These are phyloP conservation scores for Halesus radiatus DNA, from an alignment of 1,140 invertebrate species.

Conservation along the genomic window DNA sequence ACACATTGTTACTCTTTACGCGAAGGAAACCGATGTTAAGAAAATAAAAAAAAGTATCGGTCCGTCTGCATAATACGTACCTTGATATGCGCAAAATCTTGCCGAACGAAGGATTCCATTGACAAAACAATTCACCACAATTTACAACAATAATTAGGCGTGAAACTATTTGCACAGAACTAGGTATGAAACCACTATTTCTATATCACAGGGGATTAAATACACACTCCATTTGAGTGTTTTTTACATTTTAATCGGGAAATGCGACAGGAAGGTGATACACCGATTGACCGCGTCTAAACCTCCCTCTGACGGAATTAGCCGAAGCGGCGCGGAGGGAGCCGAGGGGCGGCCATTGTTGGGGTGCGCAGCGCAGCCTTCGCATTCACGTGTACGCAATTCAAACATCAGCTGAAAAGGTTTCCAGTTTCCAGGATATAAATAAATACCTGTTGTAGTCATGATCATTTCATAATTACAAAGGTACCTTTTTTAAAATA, in stretches of 20 bases:
- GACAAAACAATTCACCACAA: constrained; percentile 44
- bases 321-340: constrained; percentile 33
- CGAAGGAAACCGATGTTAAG: neutral
- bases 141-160: neutral
- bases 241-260: constrained; percentile 35
- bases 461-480: too few relatives aligned
- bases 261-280: constrained; percentile 26
- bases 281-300: constrained; percentile 53
- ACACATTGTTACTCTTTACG: too few relatives aligned
- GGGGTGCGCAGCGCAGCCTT: constrained; percentile 22
- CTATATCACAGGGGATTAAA: constrained; percentile 2
- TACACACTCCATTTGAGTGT: neutral
- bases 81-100: constrained; percentile 39
- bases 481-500: too few relatives aligned
- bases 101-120: constrained; percentile 35
- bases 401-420: constrained; percentile 1
- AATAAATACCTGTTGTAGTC: too few relatives aligned
- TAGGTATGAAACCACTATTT: neutral
- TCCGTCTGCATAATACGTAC: constrained; percentile 29
- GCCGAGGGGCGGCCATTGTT: constrained; percentile 38
- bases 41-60: constrained; percentile 9
- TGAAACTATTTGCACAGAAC: constrained; percentile 6
- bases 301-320: constrained; percentile 48
- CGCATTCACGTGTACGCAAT: neutral
- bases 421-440: neutral